Base-by-base conservation (phyloP, 2,797 vertebrate species). In the Dallia pectoralis region DNA sequence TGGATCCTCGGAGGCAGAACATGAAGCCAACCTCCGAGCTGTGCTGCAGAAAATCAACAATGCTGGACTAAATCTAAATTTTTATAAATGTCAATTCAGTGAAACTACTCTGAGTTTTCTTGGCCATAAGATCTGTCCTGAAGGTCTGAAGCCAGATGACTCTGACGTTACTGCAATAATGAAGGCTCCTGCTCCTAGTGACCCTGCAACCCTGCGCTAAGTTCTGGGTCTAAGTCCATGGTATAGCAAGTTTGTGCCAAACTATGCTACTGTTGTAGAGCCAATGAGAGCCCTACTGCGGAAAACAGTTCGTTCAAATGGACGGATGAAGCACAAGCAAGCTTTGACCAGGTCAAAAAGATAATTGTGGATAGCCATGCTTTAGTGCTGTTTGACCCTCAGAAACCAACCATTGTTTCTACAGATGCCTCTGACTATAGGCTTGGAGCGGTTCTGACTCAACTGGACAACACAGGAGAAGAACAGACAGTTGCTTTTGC, bases 181-280 rank as follows among this genome's bases (percentile, higher is more conserved):
- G 66, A 40, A 77, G 64, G 64, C 68, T 18, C 77, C 69, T 14
- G 14, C 68, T 29, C 70, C 77, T 36, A 29, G 68, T 15, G 15
- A 81, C 69, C 27, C 77, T 73, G 64, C 71, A 67, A 78, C 49
- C 47, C 18, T 76, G 65, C 29, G 36, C 29, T 76, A 36, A 12
- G 76, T 82, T 51, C 32, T 74, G 47, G 49, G 78, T 11, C 76
- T 61, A 0, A 76, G 61, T 64, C 30, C 74, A 47, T 68, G 66
- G 48, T 80, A 74, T 22, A 74, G 69, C 18, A 82, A 78, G 76
- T 80, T 74, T 22, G 67, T 79, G 30, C 67, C 75, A 30, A 67
- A 70, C 18, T 70, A 77, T 30, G 67, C 66, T 22, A 79, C 72
- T 70, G 47, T 77, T 14, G 70, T 77, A 4, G 79, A 80, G 33